Evolutionary conservation across 2,113 vertebrate genomes (phyloP), one percentile per base, ranked within the genome.

Genomic region (Pteruthius melanotis): DNA sequence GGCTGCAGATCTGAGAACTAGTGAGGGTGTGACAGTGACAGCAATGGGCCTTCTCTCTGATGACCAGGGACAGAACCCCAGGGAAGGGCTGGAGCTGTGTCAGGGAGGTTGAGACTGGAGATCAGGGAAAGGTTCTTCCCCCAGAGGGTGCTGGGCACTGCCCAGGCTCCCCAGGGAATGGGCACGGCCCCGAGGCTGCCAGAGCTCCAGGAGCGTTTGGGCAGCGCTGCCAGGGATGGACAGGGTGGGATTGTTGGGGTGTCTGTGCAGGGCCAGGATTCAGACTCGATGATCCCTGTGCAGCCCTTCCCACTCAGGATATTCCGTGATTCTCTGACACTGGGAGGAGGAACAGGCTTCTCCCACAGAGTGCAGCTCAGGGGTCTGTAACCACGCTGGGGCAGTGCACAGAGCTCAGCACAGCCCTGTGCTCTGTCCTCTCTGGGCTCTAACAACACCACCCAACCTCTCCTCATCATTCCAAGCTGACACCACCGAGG

Each of bases 221-320:
- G 23, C 9, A 83, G 0, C 0, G 0, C n/a, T 15, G 2, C 2
- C 33, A 54, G 30, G 33, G 6, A 44, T 66, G 40, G 15, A 0
- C 54, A 49, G 17, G 40, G 35, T 42, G 56, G 30, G 47, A 22
- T 5, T 83, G 20, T 0, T 54, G 40, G 35, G 26, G 40, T 11
- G 31, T 37, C n/a, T 63, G 49, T 9, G 31, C n/a, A 56, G 35
- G 35, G 21, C 1, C 13, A 14, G 21, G 40, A 13, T 2, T 2
- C 40, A 40, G 47, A 42, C 30, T 68, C 0, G 0, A 16, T 35
- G 47, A 69, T 40, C 56, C 26, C 4, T 37, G 40, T 49, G 18
- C 15, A 31, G 7, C 40, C 27, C 12, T 49, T 42, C 63, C 56
- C 5, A 31, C 22, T 56, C 47, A 47, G 28, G 19, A 22, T 49